phyloP scores from a whole-genome alignment of 2,113 vertebrate species.

The Halichoeres trimaculatus region DNA sequence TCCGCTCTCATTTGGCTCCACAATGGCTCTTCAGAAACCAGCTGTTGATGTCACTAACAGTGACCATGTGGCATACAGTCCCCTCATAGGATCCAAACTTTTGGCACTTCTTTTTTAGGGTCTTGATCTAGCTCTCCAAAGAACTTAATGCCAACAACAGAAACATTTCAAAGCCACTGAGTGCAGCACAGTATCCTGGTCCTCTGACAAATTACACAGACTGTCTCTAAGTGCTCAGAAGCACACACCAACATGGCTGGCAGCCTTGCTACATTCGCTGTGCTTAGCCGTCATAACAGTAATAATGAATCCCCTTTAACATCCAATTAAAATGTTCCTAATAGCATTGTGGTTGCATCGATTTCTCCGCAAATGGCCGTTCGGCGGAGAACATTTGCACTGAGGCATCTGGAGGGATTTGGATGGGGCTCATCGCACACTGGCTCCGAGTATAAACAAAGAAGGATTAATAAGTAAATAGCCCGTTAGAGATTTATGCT shows the following conservation, averaged over 20 bases:
- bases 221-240: slow-evolving; percentile 20
- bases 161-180: slow-evolving; percentile 24
- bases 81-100: not conserved
- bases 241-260: slow-evolving; percentile 1
- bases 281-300: slow-evolving; percentile 60
- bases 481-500: slow-evolving; percentile 52
- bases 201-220: slow-evolving; percentile 44
- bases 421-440: slow-evolving; percentile 44
- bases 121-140: not conserved
- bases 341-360: slow-evolving; percentile 56
- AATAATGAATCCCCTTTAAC: slow-evolving; percentile 73
- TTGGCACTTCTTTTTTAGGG: not conserved
- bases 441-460: slow-evolving; percentile 62
- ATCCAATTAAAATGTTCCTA: slow-evolving; percentile 78
- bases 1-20: no score
- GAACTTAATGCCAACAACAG: slow-evolving; percentile 2
- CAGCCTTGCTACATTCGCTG: slow-evolving; percentile 22
- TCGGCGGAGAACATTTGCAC: slow-evolving; percentile 47
- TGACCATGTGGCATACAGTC: no score
- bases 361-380: slow-evolving; percentile 63
- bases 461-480: slow-evolving; percentile 65
- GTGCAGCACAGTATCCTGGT: not conserved
- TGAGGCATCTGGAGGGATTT: slow-evolving; percentile 43
- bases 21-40: no score
- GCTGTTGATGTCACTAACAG: no score